Conservation (phyloP, 2,113 vertebrate genomes). For the Diglossa brunneiventris region DNA sequence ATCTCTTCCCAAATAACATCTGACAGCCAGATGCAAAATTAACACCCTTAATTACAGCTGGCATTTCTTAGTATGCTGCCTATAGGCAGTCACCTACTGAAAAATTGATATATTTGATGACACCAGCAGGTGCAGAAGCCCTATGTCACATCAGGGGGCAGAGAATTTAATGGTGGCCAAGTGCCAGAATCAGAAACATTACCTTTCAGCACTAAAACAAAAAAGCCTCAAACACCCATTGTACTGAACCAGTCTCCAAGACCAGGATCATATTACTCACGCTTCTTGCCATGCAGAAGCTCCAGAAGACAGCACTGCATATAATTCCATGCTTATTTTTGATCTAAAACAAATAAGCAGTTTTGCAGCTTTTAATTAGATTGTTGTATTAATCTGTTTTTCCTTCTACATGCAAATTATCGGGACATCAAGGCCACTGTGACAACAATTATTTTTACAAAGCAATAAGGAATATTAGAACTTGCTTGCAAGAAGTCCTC, state of each 20-base stretch:
- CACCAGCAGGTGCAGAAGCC: neutral
- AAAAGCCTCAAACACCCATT: neutral
- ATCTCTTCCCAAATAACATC: neutral
- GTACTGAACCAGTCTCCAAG: neutral
- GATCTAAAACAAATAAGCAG: neutral
- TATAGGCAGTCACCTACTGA: neutral
- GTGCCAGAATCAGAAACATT: neutral
- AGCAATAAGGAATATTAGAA: neutral
- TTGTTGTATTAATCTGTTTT: neutral
- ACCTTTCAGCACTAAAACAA: neutral
- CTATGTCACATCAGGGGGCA: neutral
- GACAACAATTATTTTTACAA: neutral
- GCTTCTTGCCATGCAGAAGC: neutral
- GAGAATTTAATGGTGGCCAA: neutral
- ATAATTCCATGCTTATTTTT: neutral
- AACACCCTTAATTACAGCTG: neutral
- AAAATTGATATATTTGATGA: neutral
- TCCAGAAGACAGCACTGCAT: neutral
- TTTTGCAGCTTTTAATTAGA: neutral
- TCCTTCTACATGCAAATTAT: neutral
- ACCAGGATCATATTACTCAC: neutral
- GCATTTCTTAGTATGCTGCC: neutral
- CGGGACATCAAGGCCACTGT: neutral
- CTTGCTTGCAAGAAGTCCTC: neutral
- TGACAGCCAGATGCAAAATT: constrained; percentile 13